phyloP scores from a whole-genome alignment of 2,113 vertebrate genomes.

The Meriones unguiculatus region DNA sequence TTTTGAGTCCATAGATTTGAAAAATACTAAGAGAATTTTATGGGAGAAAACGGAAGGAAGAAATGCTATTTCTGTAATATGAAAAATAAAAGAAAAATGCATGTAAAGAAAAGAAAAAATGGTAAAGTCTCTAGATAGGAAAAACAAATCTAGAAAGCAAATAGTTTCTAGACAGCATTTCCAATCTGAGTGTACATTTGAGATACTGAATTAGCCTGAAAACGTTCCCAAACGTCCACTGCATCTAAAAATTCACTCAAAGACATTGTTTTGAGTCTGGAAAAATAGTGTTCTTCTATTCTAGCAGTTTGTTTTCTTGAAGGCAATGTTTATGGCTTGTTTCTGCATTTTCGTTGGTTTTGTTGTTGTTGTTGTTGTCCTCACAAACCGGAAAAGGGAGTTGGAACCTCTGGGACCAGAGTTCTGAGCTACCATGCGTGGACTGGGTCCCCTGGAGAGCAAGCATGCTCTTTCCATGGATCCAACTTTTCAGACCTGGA shows the following conservation, averaged over 20 bases:
- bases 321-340: not conserved
- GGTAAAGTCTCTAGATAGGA: not conserved
- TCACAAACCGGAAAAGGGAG: too few species aligned
- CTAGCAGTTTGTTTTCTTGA: not conserved
- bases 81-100: not conserved
- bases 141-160: not conserved
- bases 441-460: too few species aligned
- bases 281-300: not conserved
- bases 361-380: not conserved
- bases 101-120: not conserved
- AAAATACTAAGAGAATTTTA: not conserved
- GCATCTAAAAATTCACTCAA: not conserved
- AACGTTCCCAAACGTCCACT: not conserved
- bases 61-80: not conserved
- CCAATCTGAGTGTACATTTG: not conserved
- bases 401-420: not conserved
- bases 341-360: not conserved
- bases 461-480: too few species aligned
- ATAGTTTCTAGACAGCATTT: not conserved
- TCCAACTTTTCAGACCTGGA: not conserved
- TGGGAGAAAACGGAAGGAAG: not conserved
- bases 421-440: not conserved
- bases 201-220: not conserved
- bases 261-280: not conserved
- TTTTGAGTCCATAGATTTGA: not conserved